Evolutionary conservation across 2,888 invertebrate species (phyloP).

Genomic region (Eupithecia abbreviata): DNA sequence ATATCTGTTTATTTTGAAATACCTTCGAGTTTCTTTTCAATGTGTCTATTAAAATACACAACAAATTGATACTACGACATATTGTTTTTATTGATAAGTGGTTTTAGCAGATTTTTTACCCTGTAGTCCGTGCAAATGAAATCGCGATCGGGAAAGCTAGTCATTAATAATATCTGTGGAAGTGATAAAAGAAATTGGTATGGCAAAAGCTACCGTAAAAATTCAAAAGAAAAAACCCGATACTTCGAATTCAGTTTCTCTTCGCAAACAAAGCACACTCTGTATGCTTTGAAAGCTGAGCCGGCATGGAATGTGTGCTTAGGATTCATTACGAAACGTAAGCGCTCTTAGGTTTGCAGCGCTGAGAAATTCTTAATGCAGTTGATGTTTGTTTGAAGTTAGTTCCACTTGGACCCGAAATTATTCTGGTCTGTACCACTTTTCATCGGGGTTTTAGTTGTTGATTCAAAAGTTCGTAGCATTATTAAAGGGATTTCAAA

Average conservation of each 20-base stretch:
- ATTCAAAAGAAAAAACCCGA: not conserved
- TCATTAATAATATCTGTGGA: not conserved
- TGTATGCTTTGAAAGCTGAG: conserved; percentile 10
- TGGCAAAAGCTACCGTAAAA: not conserved
- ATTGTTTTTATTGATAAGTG: too few species aligned
- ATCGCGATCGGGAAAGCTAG: too few species aligned
- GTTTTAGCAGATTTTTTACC: too few species aligned
- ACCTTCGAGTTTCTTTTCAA: too few species aligned
- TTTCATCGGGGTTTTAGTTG: too few species aligned
- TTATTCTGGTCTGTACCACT: not conserved
- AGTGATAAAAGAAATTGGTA: not conserved
- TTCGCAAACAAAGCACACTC: conserved; percentile 9
- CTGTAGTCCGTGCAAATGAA: too few species aligned
- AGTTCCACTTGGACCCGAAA: not conserved
- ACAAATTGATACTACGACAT: too few species aligned
- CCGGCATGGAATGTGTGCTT: conserved; percentile 14
- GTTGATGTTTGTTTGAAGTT: not conserved
- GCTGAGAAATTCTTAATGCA: not conserved
- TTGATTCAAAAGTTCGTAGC: not conserved
- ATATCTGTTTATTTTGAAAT: too few species aligned
- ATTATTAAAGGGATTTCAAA: not conserved
- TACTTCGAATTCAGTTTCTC: conserved; percentile 12
- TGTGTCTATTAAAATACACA: too few species aligned
- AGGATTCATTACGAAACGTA: conserved; percentile 18
- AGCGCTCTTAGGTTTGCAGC: not conserved